These are phyloP conservation scores for Cichladusa arquata DNA, from an alignment of 2,113 vertebrate species.

Conservation along the genomic window DNA sequence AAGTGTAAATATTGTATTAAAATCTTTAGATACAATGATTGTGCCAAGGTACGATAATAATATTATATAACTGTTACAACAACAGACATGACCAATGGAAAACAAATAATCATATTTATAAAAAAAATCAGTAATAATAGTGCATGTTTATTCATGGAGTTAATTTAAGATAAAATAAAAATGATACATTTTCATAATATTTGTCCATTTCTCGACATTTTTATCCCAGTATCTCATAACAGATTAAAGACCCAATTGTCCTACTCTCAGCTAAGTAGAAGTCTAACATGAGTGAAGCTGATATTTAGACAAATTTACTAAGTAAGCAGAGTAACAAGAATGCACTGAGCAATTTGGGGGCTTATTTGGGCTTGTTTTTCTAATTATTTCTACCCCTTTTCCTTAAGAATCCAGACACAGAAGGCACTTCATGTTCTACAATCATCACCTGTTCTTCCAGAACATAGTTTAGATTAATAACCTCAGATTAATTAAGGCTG, in stretches of 20 bases:
- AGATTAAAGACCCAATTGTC: background rate
- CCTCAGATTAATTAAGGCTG: background rate
- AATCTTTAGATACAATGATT: background rate
- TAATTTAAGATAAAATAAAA: slow-evolving; percentile 41
- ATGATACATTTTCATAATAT: background rate
- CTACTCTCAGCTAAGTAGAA: background rate
- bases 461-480: background rate
- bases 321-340: background rate
- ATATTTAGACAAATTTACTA: background rate
- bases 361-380: background rate
- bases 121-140: background rate
- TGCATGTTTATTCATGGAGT: slow-evolving; percentile 20
- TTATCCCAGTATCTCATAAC: background rate
- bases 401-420: background rate
- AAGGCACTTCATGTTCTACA: background rate
- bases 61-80: background rate
- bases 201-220: slow-evolving; percentile 28
- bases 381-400: background rate
- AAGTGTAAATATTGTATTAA: slow-evolving; percentile 24
- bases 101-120: background rate
- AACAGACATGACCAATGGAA: background rate
- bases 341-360: background rate
- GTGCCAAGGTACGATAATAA: background rate
- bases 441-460: background rate
- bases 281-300: background rate